Percentiles rank a stretch among this genome's conserved stretches.
These are phyloP conservation scores for Eristalinus aeneus DNA, from an alignment of 2,888 invertebrate genomes.

Conservation along the genomic window DNA sequence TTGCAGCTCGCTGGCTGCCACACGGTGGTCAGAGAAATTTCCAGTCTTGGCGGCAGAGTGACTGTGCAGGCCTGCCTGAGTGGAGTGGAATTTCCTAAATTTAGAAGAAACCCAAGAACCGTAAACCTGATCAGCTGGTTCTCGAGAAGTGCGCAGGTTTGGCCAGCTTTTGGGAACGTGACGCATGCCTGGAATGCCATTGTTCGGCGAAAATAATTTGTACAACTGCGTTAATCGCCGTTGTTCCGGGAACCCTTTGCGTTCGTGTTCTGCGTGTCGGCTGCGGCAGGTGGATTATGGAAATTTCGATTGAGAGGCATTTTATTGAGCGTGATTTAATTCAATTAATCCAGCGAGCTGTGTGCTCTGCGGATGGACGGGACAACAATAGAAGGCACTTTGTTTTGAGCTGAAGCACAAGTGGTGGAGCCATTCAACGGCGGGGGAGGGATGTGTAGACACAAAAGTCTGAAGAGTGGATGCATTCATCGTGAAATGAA, in stretches of 20 bases:
- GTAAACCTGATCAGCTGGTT: conserved; percentile 63
- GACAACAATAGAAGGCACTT: conserved; percentile 32
- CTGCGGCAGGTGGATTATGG: conserved; percentile 46
- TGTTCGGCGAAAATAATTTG: conserved; percentile 43
- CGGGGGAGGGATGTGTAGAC: background rate
- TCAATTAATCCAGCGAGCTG: background rate
- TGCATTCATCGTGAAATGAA: background rate
- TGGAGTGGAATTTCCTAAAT: conserved; percentile 56
- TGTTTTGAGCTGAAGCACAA: background rate
- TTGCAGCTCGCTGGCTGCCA: conserved; percentile 2
- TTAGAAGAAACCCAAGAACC: conserved; percentile 45
- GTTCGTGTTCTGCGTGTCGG: background rate
- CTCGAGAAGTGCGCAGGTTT: conserved; percentile 54
- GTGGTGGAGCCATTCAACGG: background rate
- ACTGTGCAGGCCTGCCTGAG: background rate
- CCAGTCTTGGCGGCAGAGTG: conserved; percentile 21
- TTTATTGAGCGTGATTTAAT: conserved; percentile 33
- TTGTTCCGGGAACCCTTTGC: conserved; percentile 36
- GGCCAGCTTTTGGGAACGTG: conserved; percentile 28
- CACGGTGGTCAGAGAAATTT: conserved; percentile 43
- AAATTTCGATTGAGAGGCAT: conserved; percentile 25
- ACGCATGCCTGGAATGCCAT: conserved; percentile 53
- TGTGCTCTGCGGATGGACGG: background rate
- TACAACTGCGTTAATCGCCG: conserved; percentile 23
- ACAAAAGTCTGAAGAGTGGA: background rate